A percentile compares a stretch with the other conserved stretches of the same genome.
Conservation (phyloP, 2,888 invertebrate species). For the Macrophya annulata region DNA sequence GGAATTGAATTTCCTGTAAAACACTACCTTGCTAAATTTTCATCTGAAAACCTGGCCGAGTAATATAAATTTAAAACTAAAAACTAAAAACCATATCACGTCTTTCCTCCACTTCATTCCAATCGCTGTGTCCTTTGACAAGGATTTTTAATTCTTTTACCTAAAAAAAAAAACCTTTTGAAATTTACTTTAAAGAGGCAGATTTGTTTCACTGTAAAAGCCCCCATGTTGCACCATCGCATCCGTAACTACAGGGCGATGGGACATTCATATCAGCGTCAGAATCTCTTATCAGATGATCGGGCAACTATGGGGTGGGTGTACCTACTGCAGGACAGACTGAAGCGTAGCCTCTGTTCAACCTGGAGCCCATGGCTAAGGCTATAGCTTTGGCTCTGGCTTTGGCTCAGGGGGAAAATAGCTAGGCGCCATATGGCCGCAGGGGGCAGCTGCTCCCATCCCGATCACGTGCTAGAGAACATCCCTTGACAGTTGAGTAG, state of each 20-base stretch:
- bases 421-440: slow-evolving; percentile 73
- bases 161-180: too few relatives aligned
- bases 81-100: too few relatives aligned
- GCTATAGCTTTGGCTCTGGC: background rate
- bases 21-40: too few relatives aligned
- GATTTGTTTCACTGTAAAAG: background rate
- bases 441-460: slow-evolving; percentile 67
- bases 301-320: background rate
- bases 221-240: too few relatives aligned
- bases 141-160: too few relatives aligned
- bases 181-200: background rate
- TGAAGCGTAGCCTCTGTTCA: background rate
- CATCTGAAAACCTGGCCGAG: too few relatives aligned
- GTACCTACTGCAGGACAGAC: background rate
- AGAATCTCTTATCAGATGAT: slow-evolving; percentile 43
- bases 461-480: slow-evolving; percentile 59
- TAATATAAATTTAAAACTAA: too few relatives aligned
- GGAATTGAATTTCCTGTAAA: too few relatives aligned
- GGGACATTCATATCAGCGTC: slow-evolving; percentile 1
- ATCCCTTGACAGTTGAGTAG: slow-evolving; percentile 61
- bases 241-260: background rate
- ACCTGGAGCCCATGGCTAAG: background rate
- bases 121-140: too few relatives aligned
- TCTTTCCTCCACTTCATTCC: too few relatives aligned
- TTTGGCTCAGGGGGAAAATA: background rate